phyloP scores from a whole-genome alignment of 2,113 vertebrate genomes.

The Phylloscopus whistleri region DNA sequence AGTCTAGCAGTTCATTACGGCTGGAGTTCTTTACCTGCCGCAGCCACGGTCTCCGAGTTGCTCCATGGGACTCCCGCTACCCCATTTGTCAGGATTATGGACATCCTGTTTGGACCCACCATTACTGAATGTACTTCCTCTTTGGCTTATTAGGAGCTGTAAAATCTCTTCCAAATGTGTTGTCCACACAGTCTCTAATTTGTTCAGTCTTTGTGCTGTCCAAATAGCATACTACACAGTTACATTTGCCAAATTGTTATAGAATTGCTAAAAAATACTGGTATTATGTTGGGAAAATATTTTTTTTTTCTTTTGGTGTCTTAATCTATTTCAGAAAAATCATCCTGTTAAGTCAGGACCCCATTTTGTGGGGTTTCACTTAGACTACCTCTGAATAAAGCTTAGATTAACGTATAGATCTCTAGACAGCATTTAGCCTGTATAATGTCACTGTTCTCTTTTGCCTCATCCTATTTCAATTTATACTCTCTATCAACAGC shows the following conservation, averaged over 20 bases:
- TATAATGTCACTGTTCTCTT: neutral
- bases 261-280: neutral
- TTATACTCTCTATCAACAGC: neutral
- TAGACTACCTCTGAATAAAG: neutral
- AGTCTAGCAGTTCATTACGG: neutral
- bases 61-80: neutral
- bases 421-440: neutral
- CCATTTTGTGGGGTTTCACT: neutral
- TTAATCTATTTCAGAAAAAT: neutral
- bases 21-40: neutral
- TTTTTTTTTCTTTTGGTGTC: neutral
- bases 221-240: neutral
- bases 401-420: neutral
- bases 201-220: neutral
- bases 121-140: neutral
- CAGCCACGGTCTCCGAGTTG: neutral
- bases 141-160: neutral
- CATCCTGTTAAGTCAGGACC: neutral
- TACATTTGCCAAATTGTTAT: neutral
- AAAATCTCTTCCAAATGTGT: neutral
- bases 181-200: neutral
- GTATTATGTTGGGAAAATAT: neutral
- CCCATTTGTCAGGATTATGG: neutral
- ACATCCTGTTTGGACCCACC: neutral
- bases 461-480: neutral